Evolutionary conservation across 2,113 vertebrate genomes (phyloP).

Genomic region (Montifringilla adamsi): DNA sequence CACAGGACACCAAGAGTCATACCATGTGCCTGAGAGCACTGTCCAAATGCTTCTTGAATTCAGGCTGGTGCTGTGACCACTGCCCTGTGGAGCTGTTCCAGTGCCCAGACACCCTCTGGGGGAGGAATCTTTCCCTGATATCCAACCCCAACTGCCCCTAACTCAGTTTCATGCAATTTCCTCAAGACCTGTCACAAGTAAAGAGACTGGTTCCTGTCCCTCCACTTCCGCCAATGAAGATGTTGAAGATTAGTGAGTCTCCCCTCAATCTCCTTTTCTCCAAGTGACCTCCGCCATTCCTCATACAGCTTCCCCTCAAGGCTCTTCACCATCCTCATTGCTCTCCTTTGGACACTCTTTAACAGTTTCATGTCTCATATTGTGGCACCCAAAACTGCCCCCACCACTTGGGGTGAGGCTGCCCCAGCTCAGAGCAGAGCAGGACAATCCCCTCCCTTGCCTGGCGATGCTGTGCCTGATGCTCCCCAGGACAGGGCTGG

Average conservation of each 20-base stretch:
- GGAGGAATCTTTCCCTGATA: not conserved
- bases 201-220: not conserved
- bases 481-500: not conserved
- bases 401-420: not conserved
- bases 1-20: no score
- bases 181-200: not conserved
- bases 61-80: not conserved
- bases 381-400: accelerated
- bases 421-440: not conserved
- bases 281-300: not conserved
- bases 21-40: not conserved
- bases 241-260: not conserved
- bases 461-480: accelerated
- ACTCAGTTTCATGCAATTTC: not conserved
- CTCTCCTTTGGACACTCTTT: no score
- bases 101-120: accelerated
- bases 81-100: accelerated
- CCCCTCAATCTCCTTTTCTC: not conserved
- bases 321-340: accelerated
- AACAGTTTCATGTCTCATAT: accelerated
- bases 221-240: not conserved
- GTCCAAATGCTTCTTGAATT: not conserved
- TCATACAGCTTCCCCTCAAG: accelerated
- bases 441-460: not conserved
- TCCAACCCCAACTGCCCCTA: not conserved